These are phyloP conservation scores for Chelonia mydas DNA, from an alignment of 2,797 vertebrate genomes.

Conservation along the genomic window DNA sequence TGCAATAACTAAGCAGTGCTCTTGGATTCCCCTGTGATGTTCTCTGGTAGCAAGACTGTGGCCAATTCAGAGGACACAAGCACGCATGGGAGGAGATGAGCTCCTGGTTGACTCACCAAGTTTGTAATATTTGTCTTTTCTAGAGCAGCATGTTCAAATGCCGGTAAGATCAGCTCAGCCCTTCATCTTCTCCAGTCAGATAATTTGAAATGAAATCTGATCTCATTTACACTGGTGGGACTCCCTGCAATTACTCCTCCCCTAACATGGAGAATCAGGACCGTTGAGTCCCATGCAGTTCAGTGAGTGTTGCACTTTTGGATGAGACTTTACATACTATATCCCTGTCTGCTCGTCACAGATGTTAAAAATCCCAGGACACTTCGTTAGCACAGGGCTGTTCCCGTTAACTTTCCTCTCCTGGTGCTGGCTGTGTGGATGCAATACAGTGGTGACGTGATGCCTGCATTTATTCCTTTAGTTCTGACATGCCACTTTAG, in stretches of 20 bases:
- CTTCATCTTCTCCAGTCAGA: background rate
- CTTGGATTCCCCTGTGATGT: background rate
- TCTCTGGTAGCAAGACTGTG: background rate
- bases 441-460: background rate
- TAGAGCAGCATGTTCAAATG: slow-evolving; percentile 5
- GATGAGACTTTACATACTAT: background rate
- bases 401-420: background rate
- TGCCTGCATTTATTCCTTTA: background rate
- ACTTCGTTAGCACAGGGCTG: background rate
- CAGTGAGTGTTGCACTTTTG: background rate
- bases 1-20: background rate
- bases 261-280: background rate
- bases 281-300: background rate
- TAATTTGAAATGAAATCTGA: background rate
- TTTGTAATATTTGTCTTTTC: background rate
- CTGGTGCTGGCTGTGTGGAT: background rate
- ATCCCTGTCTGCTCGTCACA: background rate
- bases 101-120: background rate
- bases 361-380: fast-evolving
- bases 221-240: background rate
- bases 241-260: background rate
- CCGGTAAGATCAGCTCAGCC: background rate
- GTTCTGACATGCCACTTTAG: background rate
- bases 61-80: background rate
- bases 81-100: background rate